A percentile compares a stretch with the other conserved stretches of the same genome.
Conservation (phyloP, 2,113 vertebrate genomes). For the Dicentrarchus labrax region DNA sequence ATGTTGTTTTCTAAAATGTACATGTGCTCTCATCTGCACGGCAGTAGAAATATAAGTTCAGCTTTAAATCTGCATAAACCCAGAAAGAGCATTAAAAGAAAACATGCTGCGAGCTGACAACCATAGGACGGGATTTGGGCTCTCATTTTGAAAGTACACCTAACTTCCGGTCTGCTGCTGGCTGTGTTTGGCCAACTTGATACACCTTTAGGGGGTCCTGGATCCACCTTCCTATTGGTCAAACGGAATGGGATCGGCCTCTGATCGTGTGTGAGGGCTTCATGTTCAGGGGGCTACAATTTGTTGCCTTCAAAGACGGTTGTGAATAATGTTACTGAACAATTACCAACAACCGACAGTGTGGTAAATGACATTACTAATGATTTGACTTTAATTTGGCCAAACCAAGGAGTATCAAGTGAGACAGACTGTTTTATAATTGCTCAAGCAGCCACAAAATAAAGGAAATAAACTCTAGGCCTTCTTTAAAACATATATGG, state of each 20-base stretch:
- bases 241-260: not conserved
- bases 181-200: not conserved
- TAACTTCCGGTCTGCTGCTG: not conserved
- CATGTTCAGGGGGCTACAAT: not conserved
- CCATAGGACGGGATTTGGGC: rapidly evolving
- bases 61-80: not conserved
- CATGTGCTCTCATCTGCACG: not conserved
- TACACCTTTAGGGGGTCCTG: not conserved
- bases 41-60: not conserved
- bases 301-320: slow-evolving; percentile 25
- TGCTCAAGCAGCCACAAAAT: not conserved
- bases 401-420: not conserved
- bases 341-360: not conserved
- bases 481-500: not conserved
- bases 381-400: not conserved
- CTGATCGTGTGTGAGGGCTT: slow-evolving; percentile 22
- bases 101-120: not conserved
- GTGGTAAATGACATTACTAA: not conserved
- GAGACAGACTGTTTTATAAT: not conserved
- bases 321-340: not conserved
- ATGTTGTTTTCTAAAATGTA: not conserved
- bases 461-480: not conserved
- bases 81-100: not conserved
- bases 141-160: not conserved
- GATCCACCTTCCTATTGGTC: slow-evolving; percentile 56